These are phyloP conservation scores for Triplophysa yarkandensis DNA, from an alignment of 2,797 vertebrate species.

Conservation along the genomic window DNA sequence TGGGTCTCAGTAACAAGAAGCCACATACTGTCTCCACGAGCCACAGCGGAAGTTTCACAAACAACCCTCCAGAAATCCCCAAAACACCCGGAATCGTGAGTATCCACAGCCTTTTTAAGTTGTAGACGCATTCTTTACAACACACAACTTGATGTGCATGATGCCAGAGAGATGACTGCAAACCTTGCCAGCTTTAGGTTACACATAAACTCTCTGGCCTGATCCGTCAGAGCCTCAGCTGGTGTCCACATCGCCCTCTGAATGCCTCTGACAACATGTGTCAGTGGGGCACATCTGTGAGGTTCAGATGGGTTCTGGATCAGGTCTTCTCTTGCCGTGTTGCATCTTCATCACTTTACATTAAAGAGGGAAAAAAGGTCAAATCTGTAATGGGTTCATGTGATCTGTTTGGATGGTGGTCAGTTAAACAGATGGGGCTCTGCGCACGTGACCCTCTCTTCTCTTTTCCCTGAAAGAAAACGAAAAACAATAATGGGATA, in stretches of 20 bases:
- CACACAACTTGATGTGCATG: not conserved
- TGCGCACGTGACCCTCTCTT: slow-evolving; percentile 13
- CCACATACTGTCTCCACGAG: slow-evolving; percentile 85
- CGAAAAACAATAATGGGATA: not conserved
- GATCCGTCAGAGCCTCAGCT: slow-evolving; percentile 11
- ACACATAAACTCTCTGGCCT: slow-evolving; percentile 10
- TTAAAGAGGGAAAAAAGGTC: slow-evolving; percentile 1
- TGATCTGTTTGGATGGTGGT: slow-evolving; percentile 32
- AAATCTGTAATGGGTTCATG: slow-evolving; percentile 34
- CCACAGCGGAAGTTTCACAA: slow-evolving; percentile 85
- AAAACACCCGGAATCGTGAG: slow-evolving; percentile 91
- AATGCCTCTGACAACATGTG: slow-evolving; percentile 2
- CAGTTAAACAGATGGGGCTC: slow-evolving; percentile 48
- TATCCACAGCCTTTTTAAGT: slow-evolving; percentile 51
- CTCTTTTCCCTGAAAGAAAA: slow-evolving; percentile 19
- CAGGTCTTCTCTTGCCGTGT: slow-evolving; percentile 15
- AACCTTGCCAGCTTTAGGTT: slow-evolving; percentile 18
- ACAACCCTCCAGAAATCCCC: slow-evolving; percentile 82
- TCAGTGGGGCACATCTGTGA: slow-evolving; percentile 28
- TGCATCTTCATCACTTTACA: slow-evolving; percentile 15
- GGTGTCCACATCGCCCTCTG: not conserved
- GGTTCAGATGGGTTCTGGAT: slow-evolving; percentile 16
- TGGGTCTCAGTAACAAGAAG: slow-evolving; percentile 86
- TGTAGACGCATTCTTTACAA: too few species aligned
- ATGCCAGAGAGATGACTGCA: too few species aligned